Evolutionary conservation across 2,888 invertebrate genomes (phyloP), one percentile per base, ranked within the genome.

Genomic region (Penaeus monodon): DNA sequence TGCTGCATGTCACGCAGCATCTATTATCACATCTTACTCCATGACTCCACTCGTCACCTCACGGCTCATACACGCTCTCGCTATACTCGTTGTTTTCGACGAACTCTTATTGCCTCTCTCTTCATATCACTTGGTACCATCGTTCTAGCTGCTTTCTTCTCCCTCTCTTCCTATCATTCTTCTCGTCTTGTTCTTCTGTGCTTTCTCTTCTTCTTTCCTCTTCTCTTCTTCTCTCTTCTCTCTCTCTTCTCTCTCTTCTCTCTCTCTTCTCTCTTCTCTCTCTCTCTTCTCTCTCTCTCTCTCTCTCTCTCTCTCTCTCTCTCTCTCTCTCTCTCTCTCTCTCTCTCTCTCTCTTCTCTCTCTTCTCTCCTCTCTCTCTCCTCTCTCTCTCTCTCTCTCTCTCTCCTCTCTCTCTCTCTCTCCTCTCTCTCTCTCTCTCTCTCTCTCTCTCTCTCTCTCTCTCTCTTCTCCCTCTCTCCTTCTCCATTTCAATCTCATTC

Each of bases 391-490:
- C 14, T 6, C 29, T 68, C 68, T 8, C 1, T 68, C 17, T 8
- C 8, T 1, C 1, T 7, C 1, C 8, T 8, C n/a, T 7, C 17
- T 1, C 12, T 1, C 12, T 1, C 12, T 4, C 17, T 12, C 12
- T 3, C 17, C 70, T 3, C n/a, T 68, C n/a, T 3, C 1, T 10
- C 20, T 3, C 17, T 17, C 20, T 17, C 14, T 17, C 29, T 24
- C 29, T 12, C 29, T 4, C 14, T 1, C n/a, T 20, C 2, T 0
- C n/a, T 3, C 29, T 3, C 12, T 2, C 27, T 8, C 3, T 3
- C n/a, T 17, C 24, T 1, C 70, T n/a, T 20, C 0, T 1, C 24
- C n/a, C n/a, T 10, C 12, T n/a, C 12, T 12, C 17, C 12, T 12
- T 10, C 2, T 24, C 17, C 70, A 2, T 12, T 29, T 1, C n/a